Percentiles rank a stretch among this genome's conserved stretches.
Evolutionary conservation across 1,140 invertebrate genomes (phyloP).

Genomic region (Drosophila sucinea): DNA sequence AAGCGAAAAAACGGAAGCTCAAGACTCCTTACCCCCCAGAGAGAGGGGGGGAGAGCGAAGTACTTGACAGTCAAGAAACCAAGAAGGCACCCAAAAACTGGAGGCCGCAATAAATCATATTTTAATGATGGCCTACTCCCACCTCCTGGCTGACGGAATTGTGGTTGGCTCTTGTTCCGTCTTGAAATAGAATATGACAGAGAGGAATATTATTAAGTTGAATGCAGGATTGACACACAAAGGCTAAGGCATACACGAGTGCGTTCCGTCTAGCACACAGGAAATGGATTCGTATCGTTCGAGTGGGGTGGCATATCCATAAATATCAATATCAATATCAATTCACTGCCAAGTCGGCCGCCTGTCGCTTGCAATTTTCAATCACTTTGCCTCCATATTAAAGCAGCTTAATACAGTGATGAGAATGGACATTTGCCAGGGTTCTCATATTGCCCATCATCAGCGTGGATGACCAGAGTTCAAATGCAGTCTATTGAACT

Average conservation of each 20-base stretch:
- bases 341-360: constrained; percentile 13
- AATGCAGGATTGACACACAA: constrained; percentile 54
- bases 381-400: not conserved
- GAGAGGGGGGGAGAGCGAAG: constrained; percentile 32
- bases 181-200: constrained; percentile 64
- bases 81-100: constrained; percentile 41
- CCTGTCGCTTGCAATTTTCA: constrained; percentile 32
- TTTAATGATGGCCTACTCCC: constrained; percentile 63
- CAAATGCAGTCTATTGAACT: constrained; percentile 72
- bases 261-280: constrained; percentile 7
- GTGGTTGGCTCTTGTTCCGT: constrained; percentile 47
- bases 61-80: constrained; percentile 36
- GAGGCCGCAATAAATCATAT: constrained; percentile 69
- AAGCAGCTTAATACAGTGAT: too few species aligned
- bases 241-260: constrained; percentile 19
- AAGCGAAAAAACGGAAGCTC: constrained; percentile 38
- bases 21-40: constrained; percentile 22
- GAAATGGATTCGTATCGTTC: constrained; percentile 6
- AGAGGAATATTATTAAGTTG: constrained; percentile 53
- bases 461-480: constrained; percentile 42
- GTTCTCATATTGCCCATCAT: constrained; percentile 3
- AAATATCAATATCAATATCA: constrained; percentile 54
- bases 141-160: constrained; percentile 44
- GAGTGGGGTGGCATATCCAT: not conserved
- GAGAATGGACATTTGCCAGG: not conserved